Evolutionary conservation across 2,888 invertebrate genomes (phyloP).

Genomic region (Orthosia incerta): DNA sequence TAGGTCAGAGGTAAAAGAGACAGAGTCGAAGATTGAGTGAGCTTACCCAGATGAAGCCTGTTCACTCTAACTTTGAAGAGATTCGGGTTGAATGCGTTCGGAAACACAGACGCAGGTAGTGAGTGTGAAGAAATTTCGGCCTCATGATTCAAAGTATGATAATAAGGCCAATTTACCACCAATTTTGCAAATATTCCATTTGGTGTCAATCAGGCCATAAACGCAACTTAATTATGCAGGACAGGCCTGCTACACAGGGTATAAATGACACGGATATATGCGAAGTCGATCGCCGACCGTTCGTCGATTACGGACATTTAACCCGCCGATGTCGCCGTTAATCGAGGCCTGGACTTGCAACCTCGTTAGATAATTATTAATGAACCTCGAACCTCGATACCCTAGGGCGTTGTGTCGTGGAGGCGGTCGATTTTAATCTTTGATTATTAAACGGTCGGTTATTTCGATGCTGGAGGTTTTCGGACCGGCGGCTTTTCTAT

Average conservation of each 20-base stretch:
- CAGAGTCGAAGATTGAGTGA: no score
- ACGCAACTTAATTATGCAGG: constrained; percentile 46
- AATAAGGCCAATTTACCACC: not conserved
- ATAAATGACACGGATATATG: constrained; percentile 51
- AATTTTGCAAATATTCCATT: constrained; percentile 9
- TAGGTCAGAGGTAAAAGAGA: no score
- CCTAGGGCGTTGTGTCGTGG: constrained; percentile 45
- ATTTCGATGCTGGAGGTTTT: constrained; percentile 15
- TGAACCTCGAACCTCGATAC: constrained; percentile 59
- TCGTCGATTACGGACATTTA: constrained; percentile 57
- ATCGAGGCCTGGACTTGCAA: constrained; percentile 56
- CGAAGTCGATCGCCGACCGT: constrained; percentile 38
- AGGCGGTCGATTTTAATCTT: constrained; percentile 43
- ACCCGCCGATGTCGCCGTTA: constrained; percentile 58
- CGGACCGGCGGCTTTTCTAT: not conserved
- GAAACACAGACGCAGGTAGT: no score
- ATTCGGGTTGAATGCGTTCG: no score
- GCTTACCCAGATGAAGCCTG: no score
- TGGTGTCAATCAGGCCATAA: constrained; percentile 26
- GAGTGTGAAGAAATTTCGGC: not conserved
- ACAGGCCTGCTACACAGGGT: constrained; percentile 32
- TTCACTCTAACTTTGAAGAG: no score
- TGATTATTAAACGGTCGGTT: constrained; percentile 30
- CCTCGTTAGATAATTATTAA: constrained; percentile 65
- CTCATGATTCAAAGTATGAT: not conserved